These are phyloP conservation scores for Phyllotis vaccarum DNA, from an alignment of 2,797 vertebrate species.

Conservation along the genomic window DNA sequence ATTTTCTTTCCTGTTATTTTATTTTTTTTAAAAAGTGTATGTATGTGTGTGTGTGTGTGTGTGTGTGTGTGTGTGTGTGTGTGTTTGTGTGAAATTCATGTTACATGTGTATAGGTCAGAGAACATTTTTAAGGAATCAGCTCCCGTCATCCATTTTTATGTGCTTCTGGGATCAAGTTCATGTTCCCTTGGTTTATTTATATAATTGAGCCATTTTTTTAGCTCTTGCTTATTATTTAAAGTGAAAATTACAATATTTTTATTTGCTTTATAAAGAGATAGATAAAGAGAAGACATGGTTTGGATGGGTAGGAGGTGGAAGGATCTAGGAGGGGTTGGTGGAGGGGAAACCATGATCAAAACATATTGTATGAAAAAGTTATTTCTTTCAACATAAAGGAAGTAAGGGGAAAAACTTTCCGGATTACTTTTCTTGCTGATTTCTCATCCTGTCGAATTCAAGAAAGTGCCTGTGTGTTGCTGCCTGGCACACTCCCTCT, in stretches of 20 bases:
- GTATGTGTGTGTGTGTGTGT: background rate
- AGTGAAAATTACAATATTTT: background rate
- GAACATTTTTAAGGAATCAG: background rate
- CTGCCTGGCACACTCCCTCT: background rate
- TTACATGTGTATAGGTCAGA: background rate
- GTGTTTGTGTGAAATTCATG: background rate
- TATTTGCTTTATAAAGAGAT: background rate
- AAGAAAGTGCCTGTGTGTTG: background rate
- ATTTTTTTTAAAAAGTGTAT: background rate
- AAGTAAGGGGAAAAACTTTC: background rate
- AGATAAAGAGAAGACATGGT: background rate
- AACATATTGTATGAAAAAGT: background rate
- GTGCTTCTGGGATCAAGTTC: background rate
- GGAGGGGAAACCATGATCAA: background rate
- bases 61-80: background rate
- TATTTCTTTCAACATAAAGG: background rate
- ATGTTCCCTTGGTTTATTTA: background rate
- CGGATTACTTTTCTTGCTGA: background rate
- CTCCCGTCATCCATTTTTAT: background rate
- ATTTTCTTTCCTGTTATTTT: background rate
- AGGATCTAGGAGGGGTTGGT: background rate
- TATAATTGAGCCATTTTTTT: background rate
- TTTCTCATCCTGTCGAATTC: background rate
- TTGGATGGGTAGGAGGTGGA: background rate
- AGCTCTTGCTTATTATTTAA: background rate